Evolutionary conservation across 2,888 invertebrate species (phyloP).

Genomic region (Callyntrura guangdongensis): DNA sequence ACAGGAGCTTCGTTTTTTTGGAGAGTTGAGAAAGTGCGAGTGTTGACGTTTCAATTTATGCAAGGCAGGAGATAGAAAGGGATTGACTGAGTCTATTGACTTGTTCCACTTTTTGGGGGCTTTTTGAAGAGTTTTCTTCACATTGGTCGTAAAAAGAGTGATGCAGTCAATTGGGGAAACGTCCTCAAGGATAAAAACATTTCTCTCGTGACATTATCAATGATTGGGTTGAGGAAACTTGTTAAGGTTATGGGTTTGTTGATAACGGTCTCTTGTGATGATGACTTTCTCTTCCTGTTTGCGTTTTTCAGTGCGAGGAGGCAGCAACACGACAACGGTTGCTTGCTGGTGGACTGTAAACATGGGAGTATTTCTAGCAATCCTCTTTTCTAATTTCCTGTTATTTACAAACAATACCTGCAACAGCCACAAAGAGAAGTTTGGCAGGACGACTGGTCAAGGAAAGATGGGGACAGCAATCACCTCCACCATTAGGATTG

Average conservation of each 20-base stretch:
- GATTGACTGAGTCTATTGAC: slow-evolving; percentile 12
- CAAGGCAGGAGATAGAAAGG: background rate
- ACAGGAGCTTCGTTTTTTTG: no score
- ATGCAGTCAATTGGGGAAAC: no score
- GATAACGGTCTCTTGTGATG: no score
- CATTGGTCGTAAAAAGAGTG: no score
- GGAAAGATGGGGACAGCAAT: no score
- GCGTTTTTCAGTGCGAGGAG: slow-evolving; percentile 62
- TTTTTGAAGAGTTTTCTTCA: background rate
- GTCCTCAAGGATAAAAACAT: background rate
- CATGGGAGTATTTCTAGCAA: slow-evolving; percentile 57
- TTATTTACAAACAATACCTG: slow-evolving; percentile 70
- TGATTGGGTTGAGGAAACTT: background rate
- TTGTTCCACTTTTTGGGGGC: slow-evolving; percentile 12
- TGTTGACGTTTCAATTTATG: background rate
- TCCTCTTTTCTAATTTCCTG: slow-evolving; percentile 58
- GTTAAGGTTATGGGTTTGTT: background rate
- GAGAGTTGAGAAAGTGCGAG: background rate
- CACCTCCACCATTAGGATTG: no score
- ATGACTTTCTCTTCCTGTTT: background rate
- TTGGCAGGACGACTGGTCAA: no score
- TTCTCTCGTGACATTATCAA: background rate
- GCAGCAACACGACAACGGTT: slow-evolving; percentile 51
- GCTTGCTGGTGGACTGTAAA: slow-evolving; percentile 68
- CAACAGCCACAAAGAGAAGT: slow-evolving; percentile 5